Evolutionary conservation across 30 jellyfish, hydroid and myxozoan genomes (phyloP), one percentile per base, ranked within the genome.

Genomic region (Pseudorhiza aurosa): DNA sequence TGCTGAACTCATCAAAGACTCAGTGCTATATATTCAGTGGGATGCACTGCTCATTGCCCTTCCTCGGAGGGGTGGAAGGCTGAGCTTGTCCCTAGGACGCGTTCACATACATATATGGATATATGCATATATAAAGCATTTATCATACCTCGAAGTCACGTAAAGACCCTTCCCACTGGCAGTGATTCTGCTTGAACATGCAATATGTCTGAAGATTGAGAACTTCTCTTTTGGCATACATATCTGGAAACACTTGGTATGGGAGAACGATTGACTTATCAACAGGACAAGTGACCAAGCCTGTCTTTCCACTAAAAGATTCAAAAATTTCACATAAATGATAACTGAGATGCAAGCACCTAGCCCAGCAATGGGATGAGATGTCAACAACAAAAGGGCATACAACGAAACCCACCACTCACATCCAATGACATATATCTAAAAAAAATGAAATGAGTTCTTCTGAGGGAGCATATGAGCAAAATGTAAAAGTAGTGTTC

Each of bases 81-180:
- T 53, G 67, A 53, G 67, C 1, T 1, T 53, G 67, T 36, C 67
- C 24, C 50, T 39, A 53, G n/a, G 21, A 4, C 6, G 18, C 18
- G 25, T 27, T 47, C 7, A 5, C 7, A 39, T 5, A 12, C 50
- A 39, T 39, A 39, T 39, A 12, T 39, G 50, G 10, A 39, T 39
- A 39, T 39, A 5, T 39, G 12, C 7, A 39, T 5, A 5, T 39
- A 5, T 39, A 39, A 39, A 15, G 8, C 4, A 36, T 57, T 18
- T 8, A 33, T 1, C 60, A 17, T 59, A 82, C 94, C 76, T 57
- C 87, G 22, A 30, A 58, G 0, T 82, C 75, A n/a, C 51, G 57
- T 22, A 82, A 39, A 31, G 57, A 28, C 1, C 94, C 94, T 42
- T 55, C 33, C 94, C 94, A 82, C 18, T 68, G 72, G 67, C 94